These are phyloP conservation scores for Pardosa pseudoannulata DNA, from an alignment of 2,888 invertebrate genomes.

Conservation along the genomic window DNA sequence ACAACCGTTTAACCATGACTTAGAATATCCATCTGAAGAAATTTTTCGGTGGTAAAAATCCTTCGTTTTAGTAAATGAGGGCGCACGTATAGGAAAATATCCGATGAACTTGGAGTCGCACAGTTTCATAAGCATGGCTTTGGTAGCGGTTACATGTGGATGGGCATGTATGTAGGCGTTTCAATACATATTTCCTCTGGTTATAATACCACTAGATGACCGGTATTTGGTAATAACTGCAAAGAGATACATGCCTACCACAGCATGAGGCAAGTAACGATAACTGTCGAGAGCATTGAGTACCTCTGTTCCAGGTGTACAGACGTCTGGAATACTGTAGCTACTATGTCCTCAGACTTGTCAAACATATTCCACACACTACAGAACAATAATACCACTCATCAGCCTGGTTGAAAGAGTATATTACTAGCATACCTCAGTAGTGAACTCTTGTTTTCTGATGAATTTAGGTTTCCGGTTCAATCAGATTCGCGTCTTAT, in stretches of 20 bases:
- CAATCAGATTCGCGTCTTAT: too few species aligned
- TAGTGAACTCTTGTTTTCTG: too few species aligned
- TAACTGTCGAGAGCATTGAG: neutral
- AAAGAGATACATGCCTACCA: neutral
- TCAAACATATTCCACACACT: neutral
- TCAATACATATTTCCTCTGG: neutral
- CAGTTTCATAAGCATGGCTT: too few species aligned
- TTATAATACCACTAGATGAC: neutral
- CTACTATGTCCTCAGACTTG: neutral
- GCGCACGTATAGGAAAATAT: too few species aligned
- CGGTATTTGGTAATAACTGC: constrained; percentile 1
- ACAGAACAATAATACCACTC: neutral
- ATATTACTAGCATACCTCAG: too few species aligned
- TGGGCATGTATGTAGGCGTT: neutral
- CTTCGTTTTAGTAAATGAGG: too few species aligned
- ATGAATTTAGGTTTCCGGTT: too few species aligned
- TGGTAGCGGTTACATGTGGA: neutral
- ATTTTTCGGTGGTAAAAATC: too few species aligned
- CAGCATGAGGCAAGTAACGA: neutral
- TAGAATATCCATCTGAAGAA: too few species aligned
- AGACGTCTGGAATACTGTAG: neutral
- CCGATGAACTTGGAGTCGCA: too few species aligned
- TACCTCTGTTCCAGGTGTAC: neutral
- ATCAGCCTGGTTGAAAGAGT: too few species aligned
- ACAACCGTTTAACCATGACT: too few species aligned